Evolutionary conservation across 1,140 invertebrate genomes (phyloP).

Genomic region (Pseudomyrmex dendroicus): DNA sequence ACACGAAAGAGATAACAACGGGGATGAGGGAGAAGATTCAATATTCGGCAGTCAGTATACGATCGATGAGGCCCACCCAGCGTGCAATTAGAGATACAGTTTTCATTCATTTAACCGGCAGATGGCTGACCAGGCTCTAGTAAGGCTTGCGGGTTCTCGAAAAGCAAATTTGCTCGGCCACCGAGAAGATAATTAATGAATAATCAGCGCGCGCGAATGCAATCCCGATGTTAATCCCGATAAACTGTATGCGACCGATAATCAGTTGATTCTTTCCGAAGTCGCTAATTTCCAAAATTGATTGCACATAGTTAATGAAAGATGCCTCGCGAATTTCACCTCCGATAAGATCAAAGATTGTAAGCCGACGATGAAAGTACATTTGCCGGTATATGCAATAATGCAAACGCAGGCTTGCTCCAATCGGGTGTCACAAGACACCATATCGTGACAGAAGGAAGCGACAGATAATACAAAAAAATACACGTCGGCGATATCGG

Average conservation of each 20-base stretch:
- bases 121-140: constrained; percentile 1
- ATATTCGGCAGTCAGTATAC: constrained; percentile 5
- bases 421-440: not conserved
- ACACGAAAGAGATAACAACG: not conserved
- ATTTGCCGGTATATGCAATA: not conserved
- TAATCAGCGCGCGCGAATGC: constrained; percentile 14
- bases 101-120: constrained; percentile 58
- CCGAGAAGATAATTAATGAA: constrained; percentile 66
- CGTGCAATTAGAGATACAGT: constrained; percentile 55
- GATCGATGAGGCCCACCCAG: constrained; percentile 15
- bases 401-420: no score
- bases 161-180: constrained; percentile 41
- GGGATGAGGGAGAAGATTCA: not conserved
- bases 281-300: constrained; percentile 3
- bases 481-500: constrained; percentile 19
- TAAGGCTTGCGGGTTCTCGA: constrained; percentile 8
- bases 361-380: not conserved
- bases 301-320: not conserved
- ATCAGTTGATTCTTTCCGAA: not conserved
- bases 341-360: not conserved
- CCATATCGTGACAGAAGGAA: no score
- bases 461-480: not conserved
- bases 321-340: not conserved
- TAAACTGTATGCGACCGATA: not conserved
- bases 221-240: constrained; percentile 1